A percentile compares a stretch with the other conserved stretches of the same genome.
Conservation (phyloP, 2,113 vertebrate species). For the Sylvietta virens region DNA sequence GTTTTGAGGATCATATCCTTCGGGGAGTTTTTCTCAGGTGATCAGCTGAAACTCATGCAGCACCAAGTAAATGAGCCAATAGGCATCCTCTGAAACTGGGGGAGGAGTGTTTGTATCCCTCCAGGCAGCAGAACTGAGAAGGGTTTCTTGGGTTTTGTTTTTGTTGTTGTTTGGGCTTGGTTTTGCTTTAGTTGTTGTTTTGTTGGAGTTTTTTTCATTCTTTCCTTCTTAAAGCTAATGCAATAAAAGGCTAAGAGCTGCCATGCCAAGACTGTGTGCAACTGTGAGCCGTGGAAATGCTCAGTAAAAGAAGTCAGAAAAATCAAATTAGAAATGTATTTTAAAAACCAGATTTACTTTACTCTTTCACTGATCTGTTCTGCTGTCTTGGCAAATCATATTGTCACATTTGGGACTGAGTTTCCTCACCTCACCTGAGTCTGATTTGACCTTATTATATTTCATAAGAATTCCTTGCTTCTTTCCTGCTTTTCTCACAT, state of each 20-base stretch:
- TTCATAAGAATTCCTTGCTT: not conserved
- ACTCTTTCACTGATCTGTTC: not conserved
- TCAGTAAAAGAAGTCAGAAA: not conserved
- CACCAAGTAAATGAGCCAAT: not conserved
- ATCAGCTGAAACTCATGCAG: not conserved
- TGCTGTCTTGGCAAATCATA: not conserved
- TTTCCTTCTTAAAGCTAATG: not conserved
- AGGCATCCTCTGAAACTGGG: not conserved
- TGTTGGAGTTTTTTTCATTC: too few species aligned
- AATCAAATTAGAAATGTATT: not conserved
- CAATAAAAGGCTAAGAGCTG: not conserved
- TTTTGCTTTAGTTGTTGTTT: not conserved
- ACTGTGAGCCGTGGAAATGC: not conserved
- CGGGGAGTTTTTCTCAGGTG: not conserved
- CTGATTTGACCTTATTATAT: not conserved
- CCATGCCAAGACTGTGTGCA: not conserved
- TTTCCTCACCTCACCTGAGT: not conserved
- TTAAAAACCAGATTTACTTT: not conserved
- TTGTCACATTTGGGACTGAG: not conserved
- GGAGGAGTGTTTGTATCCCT: not conserved
- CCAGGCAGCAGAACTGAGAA: not conserved
- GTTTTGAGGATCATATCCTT: not conserved
- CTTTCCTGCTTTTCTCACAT: not conserved
- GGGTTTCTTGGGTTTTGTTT: fast-evolving
- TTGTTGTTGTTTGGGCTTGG: not conserved